Base-by-base conservation (phyloP, 2,113 vertebrate species). In the Synchiropus splendidus region DNA sequence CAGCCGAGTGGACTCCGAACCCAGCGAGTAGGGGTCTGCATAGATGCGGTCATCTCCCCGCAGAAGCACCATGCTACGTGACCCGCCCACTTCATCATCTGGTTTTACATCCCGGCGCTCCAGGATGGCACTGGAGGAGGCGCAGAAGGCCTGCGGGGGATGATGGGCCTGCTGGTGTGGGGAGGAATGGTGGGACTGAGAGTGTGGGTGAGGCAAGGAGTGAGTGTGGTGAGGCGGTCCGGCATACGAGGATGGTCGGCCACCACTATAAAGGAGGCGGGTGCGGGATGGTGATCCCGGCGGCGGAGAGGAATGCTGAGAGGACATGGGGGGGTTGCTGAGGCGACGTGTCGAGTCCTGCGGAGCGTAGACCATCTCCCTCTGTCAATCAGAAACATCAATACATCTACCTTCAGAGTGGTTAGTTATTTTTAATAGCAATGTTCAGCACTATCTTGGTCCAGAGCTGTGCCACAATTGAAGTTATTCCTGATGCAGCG, bases 31-130 rank as follows among this genome's bases (percentile, higher is more conserved):
- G 9, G 92, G 92, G 18, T 97, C 95, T 0, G 93, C 90, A 2
- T 97, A 97, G 12, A 97, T 83, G 3, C 76, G 74, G 0, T 76
- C 79, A 4, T 98, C 95, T 0, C 90, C 92, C 48, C 93, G 90
- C 78, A 98, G 78, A 75, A 98, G 83, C 77, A 97, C 82, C 86
- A 97, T 75, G 49, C 89, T 91, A 66, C 94, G 88, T 33, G 81
- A 76, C 1, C 81, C 75, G 1, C 79, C 80, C 71, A 93, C 70
- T 18, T 97, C 95, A 38, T 97, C 93, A 0, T 98, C 94, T 0
- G 95, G 95, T 31, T 97, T 95, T 47, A 98, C 95, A 0, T 98
- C 95, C 3, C 95, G 79, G 2, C 95, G 89, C 47, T 98, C 95
- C 75, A 98, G 78, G 78, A 98, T 98, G 82, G 95, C 92, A 10